Evolutionary conservation across 2,888 invertebrate genomes (phyloP).

Genomic region (Perizoma flavofasciatum): DNA sequence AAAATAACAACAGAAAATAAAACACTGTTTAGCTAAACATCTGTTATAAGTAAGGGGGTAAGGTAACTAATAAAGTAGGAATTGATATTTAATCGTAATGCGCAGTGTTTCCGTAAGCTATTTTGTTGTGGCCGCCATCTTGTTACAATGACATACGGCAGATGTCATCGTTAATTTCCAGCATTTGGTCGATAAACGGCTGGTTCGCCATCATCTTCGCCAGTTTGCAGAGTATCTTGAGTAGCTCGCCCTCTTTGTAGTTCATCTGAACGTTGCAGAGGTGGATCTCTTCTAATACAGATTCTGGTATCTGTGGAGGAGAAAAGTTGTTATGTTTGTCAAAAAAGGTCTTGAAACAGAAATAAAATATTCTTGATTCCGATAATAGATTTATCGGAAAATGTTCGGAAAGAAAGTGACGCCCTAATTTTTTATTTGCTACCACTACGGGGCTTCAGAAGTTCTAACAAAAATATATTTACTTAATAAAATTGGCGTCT

Average conservation of each 20-base stretch:
- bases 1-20: too few relatives aligned
- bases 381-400: not conserved
- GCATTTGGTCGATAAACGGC: slow-evolving; percentile 89
- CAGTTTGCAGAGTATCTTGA: slow-evolving; percentile 85
- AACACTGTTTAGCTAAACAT: too few relatives aligned
- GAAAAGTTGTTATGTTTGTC: not conserved
- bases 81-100: too few relatives aligned
- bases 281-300: slow-evolving; percentile 84
- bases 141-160: slow-evolving; percentile 87
- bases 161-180: slow-evolving; percentile 92
- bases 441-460: too few relatives aligned
- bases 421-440: too few relatives aligned
- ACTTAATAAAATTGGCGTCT: too few relatives aligned
- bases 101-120: too few relatives aligned
- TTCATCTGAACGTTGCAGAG: slow-evolving; percentile 90
- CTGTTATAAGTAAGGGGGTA: too few relatives aligned
- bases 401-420: not conserved
- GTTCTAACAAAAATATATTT: too few relatives aligned
- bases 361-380: too few relatives aligned
- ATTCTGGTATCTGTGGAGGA: slow-evolving; percentile 83
- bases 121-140: slow-evolving; percentile 53
- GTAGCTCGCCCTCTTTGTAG: slow-evolving; percentile 86
- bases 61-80: too few relatives aligned
- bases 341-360: not conserved
- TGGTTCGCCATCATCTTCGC: slow-evolving; percentile 88